Evolutionary conservation across 2,888 invertebrate species (phyloP), one percentile per base, ranked within the genome.

Genomic region (Poecilus cupreus): DNA sequence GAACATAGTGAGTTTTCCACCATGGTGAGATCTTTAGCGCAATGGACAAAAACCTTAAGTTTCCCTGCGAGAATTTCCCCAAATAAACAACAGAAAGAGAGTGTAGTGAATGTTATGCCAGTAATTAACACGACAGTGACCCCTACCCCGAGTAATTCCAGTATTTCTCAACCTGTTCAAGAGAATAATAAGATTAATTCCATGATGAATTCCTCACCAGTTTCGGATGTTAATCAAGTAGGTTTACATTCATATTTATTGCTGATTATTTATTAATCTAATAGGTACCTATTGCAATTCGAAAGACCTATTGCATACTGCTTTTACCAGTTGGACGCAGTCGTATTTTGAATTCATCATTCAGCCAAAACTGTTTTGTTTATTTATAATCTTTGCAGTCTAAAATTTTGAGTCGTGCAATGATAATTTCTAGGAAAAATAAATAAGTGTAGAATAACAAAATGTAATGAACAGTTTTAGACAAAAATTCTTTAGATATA

Each of bases 11-110:
- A 60, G 2, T 13, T 3, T 13, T 60, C 26, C 22, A 92, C 90
- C 88, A 96, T 96, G 96, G 96, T 96, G 90, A 95, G 96, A 86
- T 96, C 95, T 91, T 91, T 96, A 87, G 93, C 96, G 83, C 95
- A 96, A 92, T 96, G 96, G 96, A 96, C 96, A 90, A 96, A 96
- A 92, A 96, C 96, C 85, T 91, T 96, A 88, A 96, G 96, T 92
- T 96, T 96, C 89, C 96, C 96, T 83, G 94, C 96, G 87, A 92
- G 96, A 89, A 92, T 96, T 87, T 95, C 95, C 82, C 96, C 96
- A 13, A 95, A 96, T 88, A 93, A 95, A 87, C 93, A 93, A 80
- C 93, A 94, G 49, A 95, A 95, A 90, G 95, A 95, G 88, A 90
- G 91, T 89, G 92, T 92, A 83, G 90, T 91, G 82, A 92, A 92